Evolutionary conservation across 1,140 invertebrate species (phyloP), one percentile per base, ranked within the genome.

Genomic region (Drosophila equinoxialis): DNA sequence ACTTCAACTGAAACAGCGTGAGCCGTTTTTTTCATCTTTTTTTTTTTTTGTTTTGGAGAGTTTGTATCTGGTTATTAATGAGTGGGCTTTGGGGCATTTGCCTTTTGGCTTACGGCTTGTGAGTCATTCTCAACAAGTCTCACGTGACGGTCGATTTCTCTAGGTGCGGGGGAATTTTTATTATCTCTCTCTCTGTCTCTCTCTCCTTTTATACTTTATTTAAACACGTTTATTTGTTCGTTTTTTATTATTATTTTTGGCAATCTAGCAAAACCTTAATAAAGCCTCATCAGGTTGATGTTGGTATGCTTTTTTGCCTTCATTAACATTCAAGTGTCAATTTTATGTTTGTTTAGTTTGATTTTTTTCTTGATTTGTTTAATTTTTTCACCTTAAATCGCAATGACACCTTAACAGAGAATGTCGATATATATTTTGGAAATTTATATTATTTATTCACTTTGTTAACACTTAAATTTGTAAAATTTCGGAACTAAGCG

Each of bases 281-380:
- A 75, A 87, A 82, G 17, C 66, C 67, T 70, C 66, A 79, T 79
- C 58, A 62, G 68, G 51, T 81, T 26, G 69, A 51, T 20, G 65
- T 78, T 68, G 60, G 57, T 78, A 72, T 68, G 61, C 41, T 73
- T 51, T 20, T 51, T 64, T 76, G 74, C 68, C 74, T 67, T 66
- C 68, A 85, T 86, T 86, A 86, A 60, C 82, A 79, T 69, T 33
- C 26, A 57, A 1, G 37, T 65, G 83, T 79, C 62, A 86, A 77
- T 59, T 79, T 73, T 75, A 45, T 63, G 7, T 63, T 51, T 35
- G 30, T 63, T 30, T 63, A 10, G 17, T 60, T 39, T 3, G 17
- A 37, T 41, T 65, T 66, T 74, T 42, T 68, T 62, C 20, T 68
- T 62, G 0, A 45, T 74, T 81, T 45, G 67, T 65, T 79, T 79